These are phyloP conservation scores for Dicyrtoma fusca DNA, from an alignment of 2,888 invertebrate species.

Conservation along the genomic window DNA sequence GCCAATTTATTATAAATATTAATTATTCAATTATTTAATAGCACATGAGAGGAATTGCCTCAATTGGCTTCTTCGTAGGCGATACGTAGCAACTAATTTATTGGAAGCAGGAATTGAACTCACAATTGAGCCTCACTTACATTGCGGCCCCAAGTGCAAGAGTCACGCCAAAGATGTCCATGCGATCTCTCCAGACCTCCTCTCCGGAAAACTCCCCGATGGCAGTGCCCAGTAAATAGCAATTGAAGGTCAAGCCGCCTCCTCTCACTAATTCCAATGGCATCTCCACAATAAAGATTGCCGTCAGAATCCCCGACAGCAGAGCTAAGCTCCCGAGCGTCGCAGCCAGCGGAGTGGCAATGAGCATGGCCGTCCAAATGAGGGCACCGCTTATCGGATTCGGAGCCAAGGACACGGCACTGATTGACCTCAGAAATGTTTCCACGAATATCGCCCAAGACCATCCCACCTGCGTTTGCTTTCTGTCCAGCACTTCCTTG, in stretches of 20 bases:
- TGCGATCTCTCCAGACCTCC: background rate
- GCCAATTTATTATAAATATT: background rate
- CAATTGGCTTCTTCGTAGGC: no score
- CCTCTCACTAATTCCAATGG: conserved; percentile 36
- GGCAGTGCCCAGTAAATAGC: conserved; percentile 42
- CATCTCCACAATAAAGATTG: conserved; percentile 38
- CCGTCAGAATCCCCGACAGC: conserved; percentile 40
- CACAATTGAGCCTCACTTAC: no score
- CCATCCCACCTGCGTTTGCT: background rate
- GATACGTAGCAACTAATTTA: no score
- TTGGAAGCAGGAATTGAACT: no score
- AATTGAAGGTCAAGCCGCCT: conserved; percentile 45
- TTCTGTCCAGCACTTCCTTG: background rate
- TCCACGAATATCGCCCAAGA: conserved; percentile 12
- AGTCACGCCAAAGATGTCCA: background rate
- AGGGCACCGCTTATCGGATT: conserved; percentile 46
- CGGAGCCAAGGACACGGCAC: conserved; percentile 36
- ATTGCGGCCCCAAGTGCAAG: background rate
- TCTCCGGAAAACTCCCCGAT: conserved; percentile 32
- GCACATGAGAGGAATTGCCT: no score
- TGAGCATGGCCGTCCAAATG: conserved; percentile 42
- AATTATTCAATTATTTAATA: background rate
- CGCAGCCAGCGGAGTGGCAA: conserved; percentile 39
- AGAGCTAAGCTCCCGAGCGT: conserved; percentile 36
- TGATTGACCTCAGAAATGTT: conserved; percentile 40